Evolutionary conservation across 2,113 vertebrate species (phyloP).

Genomic region (Oncorhynchus tshawytscha): DNA sequence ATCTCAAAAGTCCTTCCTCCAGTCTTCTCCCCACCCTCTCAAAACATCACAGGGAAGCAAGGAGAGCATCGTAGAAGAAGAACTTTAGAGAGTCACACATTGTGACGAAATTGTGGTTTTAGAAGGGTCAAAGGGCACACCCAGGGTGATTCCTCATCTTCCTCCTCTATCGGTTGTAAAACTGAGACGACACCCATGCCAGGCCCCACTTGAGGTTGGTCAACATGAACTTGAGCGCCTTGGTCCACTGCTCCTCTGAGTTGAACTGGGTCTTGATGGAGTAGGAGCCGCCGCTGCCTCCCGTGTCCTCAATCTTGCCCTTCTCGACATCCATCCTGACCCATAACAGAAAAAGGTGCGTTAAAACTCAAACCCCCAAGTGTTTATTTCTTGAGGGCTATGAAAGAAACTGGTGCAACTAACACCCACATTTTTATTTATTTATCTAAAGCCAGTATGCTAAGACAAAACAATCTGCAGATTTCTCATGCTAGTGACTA

Average conservation of each 20-base stretch:
- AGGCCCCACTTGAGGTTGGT: constrained; percentile 99
- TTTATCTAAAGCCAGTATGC: too few species aligned
- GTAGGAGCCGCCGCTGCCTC: constrained; percentile 94
- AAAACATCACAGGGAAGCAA: too few species aligned
- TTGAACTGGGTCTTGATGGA: constrained; percentile 99
- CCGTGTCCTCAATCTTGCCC: constrained; percentile 98
- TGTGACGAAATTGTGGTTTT: not conserved
- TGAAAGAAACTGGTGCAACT: too few species aligned
- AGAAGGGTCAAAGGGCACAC: not conserved
- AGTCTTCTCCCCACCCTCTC: too few species aligned
- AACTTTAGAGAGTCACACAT: too few species aligned
- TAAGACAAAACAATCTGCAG: too few species aligned
- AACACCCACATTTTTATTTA: not conserved
- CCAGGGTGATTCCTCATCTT: not conserved
- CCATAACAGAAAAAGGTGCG: constrained; percentile 18
- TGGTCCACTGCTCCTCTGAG: constrained; percentile 99
- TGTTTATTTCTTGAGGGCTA: too few species aligned
- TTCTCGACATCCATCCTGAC: constrained; percentile 98
- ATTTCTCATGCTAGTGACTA: too few species aligned
- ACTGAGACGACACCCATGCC: constrained; percentile 98
- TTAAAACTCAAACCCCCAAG: not conserved
- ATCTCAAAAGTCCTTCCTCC: too few species aligned
- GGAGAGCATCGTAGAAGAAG: too few species aligned
- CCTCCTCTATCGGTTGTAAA: constrained; percentile 81
- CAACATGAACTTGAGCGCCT: constrained; percentile 98